These are phyloP conservation scores for Rhaphigaster nebulosa DNA, from an alignment of 2,888 invertebrate species.

Conservation along the genomic window DNA sequence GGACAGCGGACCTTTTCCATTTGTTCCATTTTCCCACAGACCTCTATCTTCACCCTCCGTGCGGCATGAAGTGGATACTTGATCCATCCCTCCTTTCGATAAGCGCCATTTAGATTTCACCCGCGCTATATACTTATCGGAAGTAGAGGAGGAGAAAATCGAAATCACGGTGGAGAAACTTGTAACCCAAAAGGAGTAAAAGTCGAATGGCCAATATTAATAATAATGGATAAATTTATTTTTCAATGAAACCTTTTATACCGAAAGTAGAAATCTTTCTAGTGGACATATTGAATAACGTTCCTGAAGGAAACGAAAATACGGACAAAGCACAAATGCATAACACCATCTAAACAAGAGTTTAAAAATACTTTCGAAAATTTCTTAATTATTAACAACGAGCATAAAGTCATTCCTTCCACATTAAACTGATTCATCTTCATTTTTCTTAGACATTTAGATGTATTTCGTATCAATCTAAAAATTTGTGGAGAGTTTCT, in stretches of 20 bases:
- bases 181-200: neutral
- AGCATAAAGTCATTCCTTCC: too few relatives aligned
- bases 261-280: neutral
- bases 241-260: neutral
- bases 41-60: neutral
- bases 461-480: too few relatives aligned
- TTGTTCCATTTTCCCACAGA: conserved; percentile 21
- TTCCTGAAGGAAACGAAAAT: neutral
- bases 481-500: too few relatives aligned
- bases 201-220: neutral
- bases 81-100: conserved; percentile 2
- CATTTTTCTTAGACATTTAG: too few relatives aligned
- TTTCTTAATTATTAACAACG: too few relatives aligned
- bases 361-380: too few relatives aligned
- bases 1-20: conserved; percentile 22
- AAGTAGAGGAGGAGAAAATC: neutral
- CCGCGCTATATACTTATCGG: neutral
- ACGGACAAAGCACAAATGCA: too few relatives aligned
- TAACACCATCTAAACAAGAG: too few relatives aligned
- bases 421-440: too few relatives aligned
- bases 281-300: neutral
- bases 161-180: neutral
- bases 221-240: neutral
- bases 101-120: neutral
- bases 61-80: neutral